phyloP scores from a whole-genome alignment of 2,113 vertebrate species.

The Elephantulus edwardii region DNA sequence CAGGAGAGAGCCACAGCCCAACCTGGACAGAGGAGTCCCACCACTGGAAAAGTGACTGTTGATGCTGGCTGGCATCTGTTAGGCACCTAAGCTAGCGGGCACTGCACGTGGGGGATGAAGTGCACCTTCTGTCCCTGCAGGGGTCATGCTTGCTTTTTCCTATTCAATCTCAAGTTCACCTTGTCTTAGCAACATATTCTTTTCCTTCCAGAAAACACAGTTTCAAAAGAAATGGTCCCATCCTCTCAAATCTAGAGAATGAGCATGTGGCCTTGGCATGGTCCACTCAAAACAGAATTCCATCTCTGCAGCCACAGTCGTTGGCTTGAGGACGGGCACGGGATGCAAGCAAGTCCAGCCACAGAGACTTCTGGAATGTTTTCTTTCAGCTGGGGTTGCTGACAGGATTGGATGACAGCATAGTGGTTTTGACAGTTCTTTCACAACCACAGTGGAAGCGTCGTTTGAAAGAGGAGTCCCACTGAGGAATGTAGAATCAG shows the following conservation, averaged over 20 bases:
- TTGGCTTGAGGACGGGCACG: neutral
- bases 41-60: neutral
- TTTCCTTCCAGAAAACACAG: neutral
- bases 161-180: neutral
- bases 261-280: neutral
- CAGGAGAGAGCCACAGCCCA: neutral
- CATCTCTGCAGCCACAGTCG: neutral
- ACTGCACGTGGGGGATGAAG: too few species aligned
- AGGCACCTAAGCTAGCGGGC: rapidly evolving
- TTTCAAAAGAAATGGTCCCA: neutral
- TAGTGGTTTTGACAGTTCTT: neutral
- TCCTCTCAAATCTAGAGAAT: neutral
- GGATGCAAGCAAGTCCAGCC: neutral
- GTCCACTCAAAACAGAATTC: neutral
- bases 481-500: neutral
- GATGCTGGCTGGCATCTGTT: rapidly evolving
- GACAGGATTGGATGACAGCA: neutral
- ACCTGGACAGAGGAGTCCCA: too few species aligned
- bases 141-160: neutral
- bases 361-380: neutral
- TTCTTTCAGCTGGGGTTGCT: neutral
- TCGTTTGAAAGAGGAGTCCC: neutral
- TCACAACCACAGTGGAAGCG: neutral
- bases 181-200: neutral
- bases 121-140: too few species aligned